These are phyloP conservation scores for Bubo scandiacus DNA, from an alignment of 2,113 vertebrate genomes.

Conservation along the genomic window DNA sequence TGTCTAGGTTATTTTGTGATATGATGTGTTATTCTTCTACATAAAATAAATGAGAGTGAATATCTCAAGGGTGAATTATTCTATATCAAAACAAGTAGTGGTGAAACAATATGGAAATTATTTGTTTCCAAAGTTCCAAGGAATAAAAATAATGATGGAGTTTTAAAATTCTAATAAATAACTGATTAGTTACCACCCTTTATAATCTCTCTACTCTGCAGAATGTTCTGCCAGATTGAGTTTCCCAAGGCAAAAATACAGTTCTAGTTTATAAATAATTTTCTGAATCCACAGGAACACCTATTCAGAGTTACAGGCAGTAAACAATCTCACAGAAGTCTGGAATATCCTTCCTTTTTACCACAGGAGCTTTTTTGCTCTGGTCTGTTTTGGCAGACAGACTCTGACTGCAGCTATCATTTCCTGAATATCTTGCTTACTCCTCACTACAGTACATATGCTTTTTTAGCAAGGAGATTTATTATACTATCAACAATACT, in stretches of 20 bases:
- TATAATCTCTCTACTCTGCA: not conserved
- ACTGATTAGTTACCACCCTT: not conserved
- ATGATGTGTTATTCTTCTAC: not conserved
- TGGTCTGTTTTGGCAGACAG: not conserved
- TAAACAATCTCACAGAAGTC: not conserved
- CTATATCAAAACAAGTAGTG: not conserved
- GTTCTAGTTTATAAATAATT: not conserved
- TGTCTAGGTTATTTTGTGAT: not conserved
- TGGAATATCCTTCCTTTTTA: not conserved
- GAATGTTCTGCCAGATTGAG: not conserved
- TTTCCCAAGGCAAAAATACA: not conserved
- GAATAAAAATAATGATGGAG: not conserved
- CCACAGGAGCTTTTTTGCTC: not conserved
- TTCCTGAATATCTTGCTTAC: not conserved
- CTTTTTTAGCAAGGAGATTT: not conserved
- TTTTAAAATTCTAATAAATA: not conserved
- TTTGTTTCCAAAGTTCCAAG: not conserved
- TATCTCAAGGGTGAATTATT: not conserved
- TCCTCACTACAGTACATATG: accelerated
- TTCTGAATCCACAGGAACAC: not conserved
- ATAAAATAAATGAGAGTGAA: not conserved
- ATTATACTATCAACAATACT: not conserved
- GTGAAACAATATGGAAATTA: not conserved
- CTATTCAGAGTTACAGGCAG: not conserved
- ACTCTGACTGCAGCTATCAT: not conserved